phyloP scores from a whole-genome alignment of 1,140 invertebrate genomes.

The Dendrolimus punctatus region DNA sequence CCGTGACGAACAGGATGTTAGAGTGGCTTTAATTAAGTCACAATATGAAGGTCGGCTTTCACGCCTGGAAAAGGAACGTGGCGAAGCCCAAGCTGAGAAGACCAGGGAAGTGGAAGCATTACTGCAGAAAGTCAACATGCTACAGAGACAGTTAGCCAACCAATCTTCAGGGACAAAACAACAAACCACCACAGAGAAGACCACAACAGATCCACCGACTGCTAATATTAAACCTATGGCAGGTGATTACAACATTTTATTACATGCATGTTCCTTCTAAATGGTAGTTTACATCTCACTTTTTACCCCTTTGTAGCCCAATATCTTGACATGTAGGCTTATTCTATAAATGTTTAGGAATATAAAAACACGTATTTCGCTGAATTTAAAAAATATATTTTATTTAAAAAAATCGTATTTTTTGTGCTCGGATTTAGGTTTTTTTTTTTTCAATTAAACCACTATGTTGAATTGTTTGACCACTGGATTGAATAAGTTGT shows the following conservation, averaged over 20 bases:
- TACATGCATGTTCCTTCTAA: too few species aligned
- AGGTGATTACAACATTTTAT: slow-evolving; percentile 65
- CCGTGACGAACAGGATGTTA: slow-evolving; percentile 74
- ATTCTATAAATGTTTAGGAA: too few species aligned
- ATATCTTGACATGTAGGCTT: too few species aligned
- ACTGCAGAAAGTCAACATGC: slow-evolving; percentile 79
- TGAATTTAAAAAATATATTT: too few species aligned
- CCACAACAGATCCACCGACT: slow-evolving; percentile 84
- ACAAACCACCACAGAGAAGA: slow-evolving; percentile 78
- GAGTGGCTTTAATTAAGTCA: slow-evolving; percentile 76
- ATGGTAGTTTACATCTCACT: too few species aligned
- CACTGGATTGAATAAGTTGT: too few species aligned
- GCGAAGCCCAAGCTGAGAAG: slow-evolving; percentile 77
- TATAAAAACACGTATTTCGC: too few species aligned
- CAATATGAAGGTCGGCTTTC: slow-evolving; percentile 82
- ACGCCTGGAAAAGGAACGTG: slow-evolving; percentile 83
- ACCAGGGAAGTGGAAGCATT: slow-evolving; percentile 82
- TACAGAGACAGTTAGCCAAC: slow-evolving; percentile 85
- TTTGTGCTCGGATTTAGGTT: too few species aligned
- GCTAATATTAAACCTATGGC: slow-evolving; percentile 97
- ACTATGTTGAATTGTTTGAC: too few species aligned
- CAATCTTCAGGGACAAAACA: slow-evolving; percentile 78
- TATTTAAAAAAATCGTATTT: too few species aligned
- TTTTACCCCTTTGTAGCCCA: too few species aligned
- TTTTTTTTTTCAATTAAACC: too few species aligned